Percentiles rank a stretch among this genome's conserved stretches.
Evolutionary conservation across 2,797 vertebrate genomes (phyloP).

Genomic region (Neoniphon sammara): DNA sequence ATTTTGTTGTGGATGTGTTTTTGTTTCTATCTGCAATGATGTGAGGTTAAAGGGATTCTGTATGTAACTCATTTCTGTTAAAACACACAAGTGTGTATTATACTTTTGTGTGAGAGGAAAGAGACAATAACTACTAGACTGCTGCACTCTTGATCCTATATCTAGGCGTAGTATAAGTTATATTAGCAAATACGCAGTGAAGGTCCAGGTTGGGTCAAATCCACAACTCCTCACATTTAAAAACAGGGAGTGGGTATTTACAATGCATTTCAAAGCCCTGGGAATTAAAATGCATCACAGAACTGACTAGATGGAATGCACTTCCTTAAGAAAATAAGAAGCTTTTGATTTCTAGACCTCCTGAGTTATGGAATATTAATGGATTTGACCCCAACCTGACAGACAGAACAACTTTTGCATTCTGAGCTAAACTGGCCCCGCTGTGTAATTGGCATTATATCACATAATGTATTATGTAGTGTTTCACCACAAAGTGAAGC

Average conservation of each 20-base stretch:
- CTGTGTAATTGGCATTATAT: not conserved
- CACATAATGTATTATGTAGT: not conserved
- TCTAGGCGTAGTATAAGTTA: not conserved
- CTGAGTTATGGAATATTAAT: not conserved
- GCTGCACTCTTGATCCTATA: not conserved
- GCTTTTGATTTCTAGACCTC: not conserved
- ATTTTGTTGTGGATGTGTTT: not conserved
- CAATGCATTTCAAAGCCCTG: not conserved
- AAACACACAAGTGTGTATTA: not conserved
- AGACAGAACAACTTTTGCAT: not conserved
- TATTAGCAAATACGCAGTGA: not conserved
- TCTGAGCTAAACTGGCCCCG: too few species aligned
- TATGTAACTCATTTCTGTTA: not conserved
- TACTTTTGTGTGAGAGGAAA: not conserved
- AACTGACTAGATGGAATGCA: not conserved
- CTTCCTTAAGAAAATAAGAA: not conserved
- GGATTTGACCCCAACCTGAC: not conserved
- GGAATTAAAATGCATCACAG: not conserved
- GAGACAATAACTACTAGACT: not conserved
- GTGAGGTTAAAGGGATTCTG: slow-evolving; percentile 19
- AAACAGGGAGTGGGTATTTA: not conserved
- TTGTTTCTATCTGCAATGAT: not conserved
- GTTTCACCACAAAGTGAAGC: not conserved
- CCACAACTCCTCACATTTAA: not conserved
- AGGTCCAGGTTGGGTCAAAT: not conserved